Base-by-base conservation (phyloP, 2,113 vertebrate genomes). In the Sula dactylatra region DNA sequence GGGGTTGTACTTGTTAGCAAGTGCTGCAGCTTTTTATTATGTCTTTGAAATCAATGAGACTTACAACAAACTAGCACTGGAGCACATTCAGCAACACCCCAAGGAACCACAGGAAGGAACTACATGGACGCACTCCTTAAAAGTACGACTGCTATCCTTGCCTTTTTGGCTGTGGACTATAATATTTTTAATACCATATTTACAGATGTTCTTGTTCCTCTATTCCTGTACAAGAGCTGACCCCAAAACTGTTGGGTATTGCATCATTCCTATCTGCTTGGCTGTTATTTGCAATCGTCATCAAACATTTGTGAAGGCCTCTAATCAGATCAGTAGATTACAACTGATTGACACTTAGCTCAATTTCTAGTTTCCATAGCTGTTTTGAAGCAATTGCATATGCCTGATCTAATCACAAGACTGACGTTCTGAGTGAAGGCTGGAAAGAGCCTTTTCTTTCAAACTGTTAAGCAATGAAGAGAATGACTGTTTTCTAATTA, bases 211-310 rank as follows among this genome's bases (percentile, higher is more conserved):
- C 97, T 98, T 99, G 93, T 99, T 99, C 89, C 98, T 99, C 31
- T 99, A 99, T 95, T 99, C 99, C n/a, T 99, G 99, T 96, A 99
- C 99, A 9, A 98, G 99, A 97, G 98, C 99, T 4, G 99, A 99
- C 96, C 99, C 99, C 79, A 99, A 98, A 85, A 99, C 99, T 1
- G 98, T 99, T 34, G 99, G 99, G 22, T 99, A 99, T 97, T 99
- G 99, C 91, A 99, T 99, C 76, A 98, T 99, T 96, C 99, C 99
- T 44, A 98, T 99, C 94, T 99, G 99, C 97, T 97, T 99, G 88
- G 98, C 99, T 80, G 98, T 99, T 80, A 97, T 99, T 95, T 99
- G 99, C 97, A 99, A 99, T 97, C 99, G 99, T 73, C 99, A 99
- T 91, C 98, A 98, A 94, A 98, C 98, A 15, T 98, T 99, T 90